Base-by-base conservation (phyloP, 2,113 vertebrate species). In the Archilochus colubris region DNA sequence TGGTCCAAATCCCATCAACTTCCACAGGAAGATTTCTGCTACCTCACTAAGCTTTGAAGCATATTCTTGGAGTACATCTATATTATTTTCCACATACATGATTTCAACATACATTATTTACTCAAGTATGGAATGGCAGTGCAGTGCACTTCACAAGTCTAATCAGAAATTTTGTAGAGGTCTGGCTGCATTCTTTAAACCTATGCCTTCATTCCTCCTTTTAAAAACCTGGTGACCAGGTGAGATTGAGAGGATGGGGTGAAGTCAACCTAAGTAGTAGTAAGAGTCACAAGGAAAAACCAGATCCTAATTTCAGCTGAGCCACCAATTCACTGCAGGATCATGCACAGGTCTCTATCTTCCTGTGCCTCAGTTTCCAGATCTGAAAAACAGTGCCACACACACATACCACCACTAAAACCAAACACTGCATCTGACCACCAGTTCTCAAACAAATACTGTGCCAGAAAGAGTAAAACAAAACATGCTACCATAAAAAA, bases 331-430 rank as follows among this genome's bases (percentile, higher is more conserved):
- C 28, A 94, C 69, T 48, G 89, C 58, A 81, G 89, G 95, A 91
- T 58, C 53, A 90, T 93, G 67, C 70, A 81, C 91, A 94, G 82
- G 81, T 89, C 84, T 91, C 93, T n/a, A 85, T 93, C 84, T 94
- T 95, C 77, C 85, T 80, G 61, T 53, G 88, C 36, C 67, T 91
- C 88, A 67, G 50, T 68, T 96, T 89, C 74, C 68, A 87, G 84
- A 54, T 86, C 88, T 94, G 93, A 91, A 96, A 96, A 96, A 91
- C 51, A 75, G 92, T 86, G 95, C 94, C 82, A 95, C 61, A 53
- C 16, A 43, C 13, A 36, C 28, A 40, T 44, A 72, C 67, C 93
- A 93, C 79, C 89, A 81, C 95, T 83, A 82, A 96, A 95, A 95
- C 51, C 87, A 97, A 97, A 94, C 70, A 79, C 73, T 93, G 62